These are phyloP conservation scores for Aeoliscus strigatus DNA, from an alignment of 2,797 vertebrate species.

Conservation along the genomic window DNA sequence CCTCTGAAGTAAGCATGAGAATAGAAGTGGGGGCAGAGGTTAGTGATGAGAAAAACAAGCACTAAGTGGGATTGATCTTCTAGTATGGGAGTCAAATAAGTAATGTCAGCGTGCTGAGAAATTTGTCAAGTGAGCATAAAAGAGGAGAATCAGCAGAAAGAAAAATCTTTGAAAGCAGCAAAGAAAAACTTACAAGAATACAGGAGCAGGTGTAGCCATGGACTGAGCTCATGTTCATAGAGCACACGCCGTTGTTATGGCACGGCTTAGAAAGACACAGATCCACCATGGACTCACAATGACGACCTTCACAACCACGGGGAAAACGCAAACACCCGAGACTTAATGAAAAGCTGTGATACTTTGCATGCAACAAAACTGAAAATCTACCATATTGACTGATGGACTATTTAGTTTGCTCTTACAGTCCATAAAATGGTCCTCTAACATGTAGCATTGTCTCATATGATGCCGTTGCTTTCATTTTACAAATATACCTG, in stretches of 20 bases:
- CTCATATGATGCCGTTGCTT: too few species aligned
- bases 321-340: neutral
- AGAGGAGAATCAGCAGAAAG: neutral
- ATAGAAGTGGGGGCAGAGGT: slow-evolving; percentile 58
- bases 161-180: neutral
- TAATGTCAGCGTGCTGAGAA: neutral
- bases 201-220: slow-evolving; percentile 88
- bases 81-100: slow-evolving; percentile 1
- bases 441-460: too few species aligned
- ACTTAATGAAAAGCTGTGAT: neutral
- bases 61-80: slow-evolving; percentile 4
- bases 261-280: slow-evolving; percentile 86
- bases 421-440: too few species aligned
- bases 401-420: too few species aligned
- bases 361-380: neutral
- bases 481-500: slow-evolving; percentile 79
- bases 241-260: slow-evolving; percentile 80
- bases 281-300: slow-evolving; percentile 87
- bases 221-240: slow-evolving; percentile 83
- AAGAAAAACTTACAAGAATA: slow-evolving; percentile 72
- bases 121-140: neutral
- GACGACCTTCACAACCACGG: slow-evolving; percentile 73
- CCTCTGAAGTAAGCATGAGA: slow-evolving; percentile 71
- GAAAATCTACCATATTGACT: neutral
- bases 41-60: slow-evolving; percentile 46